Percentiles rank a stretch among this genome's conserved stretches.
These are phyloP conservation scores for Rhineura floridana DNA, from an alignment of 2,113 vertebrate species.

Conservation along the genomic window DNA sequence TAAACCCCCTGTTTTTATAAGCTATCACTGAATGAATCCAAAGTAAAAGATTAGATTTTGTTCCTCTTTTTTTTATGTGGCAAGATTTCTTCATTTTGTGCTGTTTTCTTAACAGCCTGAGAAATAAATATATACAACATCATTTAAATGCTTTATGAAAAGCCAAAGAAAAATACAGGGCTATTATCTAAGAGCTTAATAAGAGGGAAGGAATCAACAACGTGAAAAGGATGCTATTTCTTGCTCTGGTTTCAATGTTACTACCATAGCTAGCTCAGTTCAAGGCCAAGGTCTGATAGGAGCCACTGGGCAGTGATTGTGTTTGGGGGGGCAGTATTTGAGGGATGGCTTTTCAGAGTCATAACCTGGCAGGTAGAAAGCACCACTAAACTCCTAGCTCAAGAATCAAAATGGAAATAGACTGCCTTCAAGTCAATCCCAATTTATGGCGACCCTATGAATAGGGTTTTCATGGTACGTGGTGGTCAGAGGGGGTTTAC, in stretches of 20 bases:
- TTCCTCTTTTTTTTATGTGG: constrained; percentile 57
- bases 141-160: constrained; percentile 55
- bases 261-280: background rate
- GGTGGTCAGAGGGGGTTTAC: no score
- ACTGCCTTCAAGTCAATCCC: no score
- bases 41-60: constrained; percentile 65
- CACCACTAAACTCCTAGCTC: no score
- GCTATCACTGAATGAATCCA: constrained; percentile 55
- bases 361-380: no score
- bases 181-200: constrained; percentile 33
- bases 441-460: no score
- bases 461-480: no score
- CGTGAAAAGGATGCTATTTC: constrained; percentile 33
- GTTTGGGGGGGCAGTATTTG: no score
- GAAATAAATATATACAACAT: constrained; percentile 59
- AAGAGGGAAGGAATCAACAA: constrained; percentile 20
- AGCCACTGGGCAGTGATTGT: background rate
- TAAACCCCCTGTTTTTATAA: constrained; percentile 65
- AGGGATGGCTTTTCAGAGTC: no score
- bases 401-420: no score
- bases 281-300: background rate
- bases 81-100: constrained; percentile 60
- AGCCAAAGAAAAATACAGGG: constrained; percentile 29
- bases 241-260: background rate
- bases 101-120: constrained; percentile 28